phyloP scores from a whole-genome alignment of 1,140 invertebrate species.

The Cotesia vestalis region DNA sequence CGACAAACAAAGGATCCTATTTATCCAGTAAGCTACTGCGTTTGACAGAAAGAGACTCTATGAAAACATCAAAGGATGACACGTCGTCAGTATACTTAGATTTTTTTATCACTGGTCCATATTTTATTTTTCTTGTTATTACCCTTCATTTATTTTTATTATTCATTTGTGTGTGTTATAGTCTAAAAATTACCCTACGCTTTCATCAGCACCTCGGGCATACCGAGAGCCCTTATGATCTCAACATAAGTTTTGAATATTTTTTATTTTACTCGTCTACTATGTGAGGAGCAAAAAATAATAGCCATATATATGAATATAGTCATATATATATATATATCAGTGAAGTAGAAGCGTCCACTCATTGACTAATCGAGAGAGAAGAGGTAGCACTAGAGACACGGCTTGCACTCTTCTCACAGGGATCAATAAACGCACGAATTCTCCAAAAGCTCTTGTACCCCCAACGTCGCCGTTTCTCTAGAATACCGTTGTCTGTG shows the following conservation, averaged over 20 bases:
- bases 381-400: conserved; percentile 24
- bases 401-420: conserved; percentile 27
- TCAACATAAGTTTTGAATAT: background rate
- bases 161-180: background rate
- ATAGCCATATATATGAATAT: too few relatives aligned
- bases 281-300: background rate
- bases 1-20: conserved; percentile 1
- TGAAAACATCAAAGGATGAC: conserved; percentile 13
- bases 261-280: conserved; percentile 7
- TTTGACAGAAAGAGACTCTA: conserved; percentile 2
- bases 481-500: conserved; percentile 31
- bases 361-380: conserved; percentile 36
- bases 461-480: conserved; percentile 12
- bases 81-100: background rate
- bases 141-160: conserved; percentile 10
- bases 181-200: background rate
- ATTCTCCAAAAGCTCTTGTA: conserved; percentile 1
- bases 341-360: conserved; percentile 12
- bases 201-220: background rate
- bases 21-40: conserved; percentile 1
- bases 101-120: background rate
- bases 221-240: background rate
- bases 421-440: conserved; percentile 32
- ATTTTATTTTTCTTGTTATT: background rate
- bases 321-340: too few relatives aligned